A percentile compares a stretch with the other conserved stretches of the same genome.
Evolutionary conservation across 2,888 invertebrate species (phyloP).

Genomic region (Gnatocerus cornutus): DNA sequence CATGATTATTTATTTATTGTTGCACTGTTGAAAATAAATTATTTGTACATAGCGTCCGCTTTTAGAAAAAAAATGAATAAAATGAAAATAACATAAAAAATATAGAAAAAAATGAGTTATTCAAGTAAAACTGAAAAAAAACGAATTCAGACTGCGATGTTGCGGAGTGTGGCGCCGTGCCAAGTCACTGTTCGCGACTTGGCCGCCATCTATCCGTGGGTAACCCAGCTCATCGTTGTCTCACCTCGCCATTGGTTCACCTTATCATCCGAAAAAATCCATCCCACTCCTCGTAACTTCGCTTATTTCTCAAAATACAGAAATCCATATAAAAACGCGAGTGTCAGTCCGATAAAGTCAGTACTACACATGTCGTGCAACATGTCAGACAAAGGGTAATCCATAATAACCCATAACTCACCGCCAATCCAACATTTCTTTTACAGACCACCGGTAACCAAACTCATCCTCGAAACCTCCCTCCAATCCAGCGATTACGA

Average conservation of each 20-base stretch:
- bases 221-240: not conserved
- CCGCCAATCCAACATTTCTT: not conserved
- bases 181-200: no score
- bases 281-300: constrained; percentile 41
- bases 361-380: constrained; percentile 10
- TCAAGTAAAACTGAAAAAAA: no score
- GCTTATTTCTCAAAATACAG: constrained; percentile 33
- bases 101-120: no score
- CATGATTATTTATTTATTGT: constrained; percentile 42
- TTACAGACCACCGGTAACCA: constrained; percentile 58
- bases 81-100: no score
- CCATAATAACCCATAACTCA: not conserved
- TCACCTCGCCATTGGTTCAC: not conserved
- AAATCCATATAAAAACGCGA: constrained; percentile 31
- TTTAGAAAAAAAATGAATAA: no score
- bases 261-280: constrained; percentile 25
- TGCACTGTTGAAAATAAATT: constrained; percentile 44
- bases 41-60: constrained; percentile 39
- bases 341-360: no score
- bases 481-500: constrained; percentile 71
- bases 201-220: constrained; percentile 1
- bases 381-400: constrained; percentile 51
- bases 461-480: constrained; percentile 52
- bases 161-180: no score
- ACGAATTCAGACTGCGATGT: no score